Percentiles rank a stretch among this genome's conserved stretches.
phyloP scores from a whole-genome alignment of 2,797 vertebrate species.

The Leucoraja ocellata region DNA sequence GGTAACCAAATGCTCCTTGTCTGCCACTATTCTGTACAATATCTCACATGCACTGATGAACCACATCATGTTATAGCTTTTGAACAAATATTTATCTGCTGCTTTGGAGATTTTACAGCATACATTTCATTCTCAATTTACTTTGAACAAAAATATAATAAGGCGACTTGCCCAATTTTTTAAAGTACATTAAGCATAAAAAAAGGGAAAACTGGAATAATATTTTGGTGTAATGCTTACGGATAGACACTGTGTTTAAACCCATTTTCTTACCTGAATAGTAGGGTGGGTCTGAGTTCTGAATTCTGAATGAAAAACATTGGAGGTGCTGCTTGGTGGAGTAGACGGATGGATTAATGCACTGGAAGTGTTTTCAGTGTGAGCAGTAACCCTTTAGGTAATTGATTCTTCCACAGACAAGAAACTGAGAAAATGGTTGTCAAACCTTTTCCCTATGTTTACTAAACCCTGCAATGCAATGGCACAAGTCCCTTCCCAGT shows the following conservation, averaged over 20 bases:
- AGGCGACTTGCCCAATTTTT: background rate
- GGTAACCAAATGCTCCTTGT: background rate
- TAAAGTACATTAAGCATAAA: background rate
- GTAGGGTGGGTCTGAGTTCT: slow-evolving; percentile 9
- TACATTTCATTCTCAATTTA: background rate
- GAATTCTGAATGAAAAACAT: slow-evolving; percentile 20
- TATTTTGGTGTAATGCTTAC: background rate
- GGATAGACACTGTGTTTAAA: background rate
- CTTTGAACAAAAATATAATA: background rate
- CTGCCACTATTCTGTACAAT: background rate
- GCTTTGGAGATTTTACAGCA: background rate
- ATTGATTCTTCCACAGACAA: slow-evolving; percentile 1
- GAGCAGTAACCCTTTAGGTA: background rate
- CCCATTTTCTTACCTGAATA: background rate
- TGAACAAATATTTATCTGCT: background rate
- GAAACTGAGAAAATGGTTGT: background rate
- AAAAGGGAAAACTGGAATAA: background rate
- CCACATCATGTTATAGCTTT: background rate
- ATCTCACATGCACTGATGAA: background rate
- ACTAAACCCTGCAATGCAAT: background rate
- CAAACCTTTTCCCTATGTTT: background rate
- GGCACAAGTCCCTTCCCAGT: background rate
- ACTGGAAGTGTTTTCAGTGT: slow-evolving; percentile 1
- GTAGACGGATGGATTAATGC: background rate
- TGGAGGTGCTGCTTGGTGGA: background rate